Evolutionary conservation across 2,888 invertebrate species (phyloP).

Genomic region (Argyra leucocephala): DNA sequence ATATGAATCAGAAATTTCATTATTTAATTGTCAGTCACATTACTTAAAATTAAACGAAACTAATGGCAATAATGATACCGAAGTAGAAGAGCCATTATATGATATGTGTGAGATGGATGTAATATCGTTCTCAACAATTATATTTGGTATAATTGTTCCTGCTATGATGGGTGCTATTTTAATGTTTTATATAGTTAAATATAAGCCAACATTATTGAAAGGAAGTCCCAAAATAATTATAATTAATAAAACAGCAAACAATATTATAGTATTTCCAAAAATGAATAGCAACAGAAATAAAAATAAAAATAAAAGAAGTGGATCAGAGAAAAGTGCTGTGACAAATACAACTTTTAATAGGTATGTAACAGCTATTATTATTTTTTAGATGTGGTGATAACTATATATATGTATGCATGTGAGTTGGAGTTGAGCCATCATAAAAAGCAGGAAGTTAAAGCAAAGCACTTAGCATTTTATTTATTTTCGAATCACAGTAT

Average conservation of each 20-base stretch:
- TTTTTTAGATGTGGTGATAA: too few species aligned
- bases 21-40: constrained; percentile 31
- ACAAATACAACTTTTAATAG: not conserved
- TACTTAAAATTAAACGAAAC: not conserved
- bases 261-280: constrained; percentile 18
- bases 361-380: not conserved
- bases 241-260: constrained; percentile 17
- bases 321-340: not conserved
- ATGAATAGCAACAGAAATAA: not conserved
- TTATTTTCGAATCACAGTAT: too few species aligned
- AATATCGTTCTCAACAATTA: constrained; percentile 24
- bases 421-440: too few species aligned
- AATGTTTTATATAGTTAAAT: constrained; percentile 25
- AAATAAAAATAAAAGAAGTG: not conserved
- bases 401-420: too few species aligned
- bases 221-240: constrained; percentile 26
- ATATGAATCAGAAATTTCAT: constrained; percentile 21
- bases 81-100: too few species aligned
- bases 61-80: not conserved
- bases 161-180: constrained; percentile 25
- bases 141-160: constrained; percentile 24
- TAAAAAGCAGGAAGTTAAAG: too few species aligned
- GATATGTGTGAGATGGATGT: constrained; percentile 17
- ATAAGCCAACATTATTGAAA: constrained; percentile 27
- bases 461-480: too few species aligned